Evolutionary conservation across 2,113 vertebrate species (phyloP).

Genomic region (Clarias batrachus): DNA sequence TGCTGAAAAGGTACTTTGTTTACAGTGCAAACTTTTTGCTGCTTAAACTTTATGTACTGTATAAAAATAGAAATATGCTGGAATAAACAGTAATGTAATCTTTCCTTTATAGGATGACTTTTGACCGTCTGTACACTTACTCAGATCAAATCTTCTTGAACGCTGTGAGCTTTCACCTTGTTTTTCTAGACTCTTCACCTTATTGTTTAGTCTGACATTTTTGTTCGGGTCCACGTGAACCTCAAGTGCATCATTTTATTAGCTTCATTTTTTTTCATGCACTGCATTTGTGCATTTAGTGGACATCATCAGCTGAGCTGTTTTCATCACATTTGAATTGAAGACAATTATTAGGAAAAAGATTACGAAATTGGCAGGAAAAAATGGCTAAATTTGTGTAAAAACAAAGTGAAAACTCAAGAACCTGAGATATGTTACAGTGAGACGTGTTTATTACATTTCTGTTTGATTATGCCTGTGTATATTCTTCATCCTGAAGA

Average conservation of each 20-base stretch:
- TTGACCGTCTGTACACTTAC: not conserved
- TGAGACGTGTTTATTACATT: not conserved
- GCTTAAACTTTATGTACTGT: not conserved
- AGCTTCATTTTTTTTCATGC: not conserved
- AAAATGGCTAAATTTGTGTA: not conserved
- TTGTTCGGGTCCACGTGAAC: not conserved
- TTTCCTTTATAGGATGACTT: constrained; percentile 1
- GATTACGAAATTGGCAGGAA: not conserved
- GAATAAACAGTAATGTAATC: not conserved
- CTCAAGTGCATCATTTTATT: not conserved
- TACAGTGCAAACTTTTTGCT: not conserved
- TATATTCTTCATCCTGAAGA: constrained; percentile 10
- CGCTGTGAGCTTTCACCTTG: not conserved
- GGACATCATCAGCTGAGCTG: not conserved
- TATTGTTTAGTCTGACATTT: not conserved
- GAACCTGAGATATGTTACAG: not conserved
- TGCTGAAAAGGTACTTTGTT: not conserved
- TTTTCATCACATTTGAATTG: constrained; percentile 11
- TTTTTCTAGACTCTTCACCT: not conserved
- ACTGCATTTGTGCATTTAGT: constrained; percentile 12
- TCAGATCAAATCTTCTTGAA: not conserved
- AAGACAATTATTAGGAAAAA: constrained; percentile 4
- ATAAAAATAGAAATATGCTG: not conserved
- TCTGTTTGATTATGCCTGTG: constrained; percentile 7
- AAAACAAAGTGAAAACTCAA: constrained; percentile 14